Conservation (phyloP, 2,888 invertebrate genomes). For the Trichogramma evanescens region DNA sequence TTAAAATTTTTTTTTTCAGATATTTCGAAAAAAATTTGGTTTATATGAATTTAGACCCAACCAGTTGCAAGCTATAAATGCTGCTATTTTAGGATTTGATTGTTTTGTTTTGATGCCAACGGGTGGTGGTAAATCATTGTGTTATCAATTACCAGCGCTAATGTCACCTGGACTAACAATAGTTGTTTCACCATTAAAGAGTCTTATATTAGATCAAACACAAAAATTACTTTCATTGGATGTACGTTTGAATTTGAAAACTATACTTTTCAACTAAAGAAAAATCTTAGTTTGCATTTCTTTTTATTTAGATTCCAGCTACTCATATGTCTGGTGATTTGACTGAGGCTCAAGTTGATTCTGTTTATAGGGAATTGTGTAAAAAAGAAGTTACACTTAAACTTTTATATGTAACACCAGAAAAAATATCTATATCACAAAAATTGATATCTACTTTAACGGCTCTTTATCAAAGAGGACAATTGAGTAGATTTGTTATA, state of each 20-base stretch:
- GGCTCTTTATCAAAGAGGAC: slow-evolving; percentile 62
- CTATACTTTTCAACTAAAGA: no score
- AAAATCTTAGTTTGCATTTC: background rate
- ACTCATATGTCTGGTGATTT: slow-evolving; percentile 77
- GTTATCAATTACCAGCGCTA: slow-evolving; percentile 86
- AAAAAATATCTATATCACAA: slow-evolving; percentile 79
- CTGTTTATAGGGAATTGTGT: slow-evolving; percentile 68
- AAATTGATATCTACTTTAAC: slow-evolving; percentile 64
- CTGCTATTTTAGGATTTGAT: slow-evolving; percentile 78
- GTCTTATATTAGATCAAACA: slow-evolving; percentile 93
- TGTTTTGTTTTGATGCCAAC: slow-evolving; percentile 98
- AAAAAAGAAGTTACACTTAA: slow-evolving; percentile 67
- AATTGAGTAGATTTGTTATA: slow-evolving; percentile 82
- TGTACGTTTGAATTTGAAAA: slow-evolving; percentile 47
- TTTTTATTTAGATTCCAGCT: slow-evolving; percentile 65
- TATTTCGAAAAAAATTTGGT: slow-evolving; percentile 77
- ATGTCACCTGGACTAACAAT: slow-evolving; percentile 81
- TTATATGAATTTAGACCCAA: slow-evolving; percentile 85
- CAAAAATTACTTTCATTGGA: slow-evolving; percentile 81
- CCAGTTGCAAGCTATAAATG: slow-evolving; percentile 90
- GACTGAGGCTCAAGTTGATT: slow-evolving; percentile 55
- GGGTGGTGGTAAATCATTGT: slow-evolving; percentile 89
- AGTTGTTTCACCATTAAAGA: slow-evolving; percentile 90
- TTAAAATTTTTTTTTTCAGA: slow-evolving; percentile 33
- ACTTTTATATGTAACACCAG: slow-evolving; percentile 92